A percentile compares a stretch with the other conserved stretches of the same genome.
Conservation (phyloP, 2,113 vertebrate genomes). For the Catagonus wagneri region DNA sequence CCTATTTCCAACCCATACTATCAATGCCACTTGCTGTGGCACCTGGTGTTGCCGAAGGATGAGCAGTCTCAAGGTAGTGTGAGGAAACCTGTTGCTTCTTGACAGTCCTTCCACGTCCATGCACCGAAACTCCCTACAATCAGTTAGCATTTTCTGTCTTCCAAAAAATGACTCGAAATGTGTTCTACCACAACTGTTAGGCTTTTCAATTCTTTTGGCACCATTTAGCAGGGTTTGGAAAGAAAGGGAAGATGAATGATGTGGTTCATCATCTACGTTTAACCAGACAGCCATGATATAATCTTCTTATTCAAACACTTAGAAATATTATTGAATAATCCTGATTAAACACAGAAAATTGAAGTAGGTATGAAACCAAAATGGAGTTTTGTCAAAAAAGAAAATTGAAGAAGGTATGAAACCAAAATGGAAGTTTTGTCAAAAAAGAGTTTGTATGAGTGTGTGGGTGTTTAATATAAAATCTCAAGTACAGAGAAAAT, state of each 20-base stretch:
- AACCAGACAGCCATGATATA: neutral
- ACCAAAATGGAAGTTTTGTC: neutral
- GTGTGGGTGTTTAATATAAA: neutral
- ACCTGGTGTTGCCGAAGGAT: neutral
- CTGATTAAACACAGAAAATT: neutral
- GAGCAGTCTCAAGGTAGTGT: neutral
- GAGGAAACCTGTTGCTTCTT: neutral
- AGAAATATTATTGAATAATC: neutral
- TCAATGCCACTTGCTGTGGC: neutral
- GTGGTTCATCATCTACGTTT: neutral
- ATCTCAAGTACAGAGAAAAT: neutral
- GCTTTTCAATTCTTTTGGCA: neutral
- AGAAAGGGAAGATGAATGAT: neutral
- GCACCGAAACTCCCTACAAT: neutral
- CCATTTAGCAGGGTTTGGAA: neutral
- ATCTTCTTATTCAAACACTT: neutral
- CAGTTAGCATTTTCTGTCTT: neutral
- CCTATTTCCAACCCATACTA: too few relatives aligned
- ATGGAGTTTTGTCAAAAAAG: neutral
- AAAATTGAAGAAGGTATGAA: neutral
- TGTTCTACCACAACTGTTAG: neutral
- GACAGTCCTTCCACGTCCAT: neutral
- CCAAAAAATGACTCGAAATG: neutral
- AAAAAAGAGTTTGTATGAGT: neutral
- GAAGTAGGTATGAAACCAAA: neutral